These are phyloP conservation scores for Bettongia penicillata DNA, from an alignment of 2,113 vertebrate species.

Conservation along the genomic window DNA sequence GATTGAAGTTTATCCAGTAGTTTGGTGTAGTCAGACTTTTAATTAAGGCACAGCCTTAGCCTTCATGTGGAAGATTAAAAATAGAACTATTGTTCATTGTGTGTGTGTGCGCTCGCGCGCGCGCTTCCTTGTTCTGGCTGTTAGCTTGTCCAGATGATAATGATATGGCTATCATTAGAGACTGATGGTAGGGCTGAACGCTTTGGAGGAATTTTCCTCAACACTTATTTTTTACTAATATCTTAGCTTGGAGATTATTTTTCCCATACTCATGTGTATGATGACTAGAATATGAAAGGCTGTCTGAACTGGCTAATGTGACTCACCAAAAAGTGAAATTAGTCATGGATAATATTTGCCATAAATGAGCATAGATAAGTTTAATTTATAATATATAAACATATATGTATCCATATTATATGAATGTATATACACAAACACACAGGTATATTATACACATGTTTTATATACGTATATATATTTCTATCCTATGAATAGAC, in stretches of 20 bases:
- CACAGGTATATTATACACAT: background rate
- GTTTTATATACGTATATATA: background rate
- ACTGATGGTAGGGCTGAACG: background rate
- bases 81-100: background rate
- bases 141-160: background rate
- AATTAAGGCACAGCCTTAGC: background rate
- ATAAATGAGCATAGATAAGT: background rate
- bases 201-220: background rate
- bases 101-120: background rate
- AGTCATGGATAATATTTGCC: background rate
- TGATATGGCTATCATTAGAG: background rate
- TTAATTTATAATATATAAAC: background rate
- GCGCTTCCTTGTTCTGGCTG: background rate
- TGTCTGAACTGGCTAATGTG: background rate
- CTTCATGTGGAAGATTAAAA: background rate
- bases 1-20: background rate
- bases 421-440: background rate
- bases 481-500: background rate
- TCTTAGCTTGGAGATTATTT: background rate
- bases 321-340: background rate
- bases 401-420: background rate
- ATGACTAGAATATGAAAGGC: background rate
- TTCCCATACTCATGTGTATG: background rate
- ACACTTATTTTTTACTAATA: background rate
- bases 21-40: background rate